Percentiles rank a stretch among this genome's conserved stretches.
Conservation (phyloP, 2,888 invertebrate species). For the Ryuthela nishihirai region DNA sequence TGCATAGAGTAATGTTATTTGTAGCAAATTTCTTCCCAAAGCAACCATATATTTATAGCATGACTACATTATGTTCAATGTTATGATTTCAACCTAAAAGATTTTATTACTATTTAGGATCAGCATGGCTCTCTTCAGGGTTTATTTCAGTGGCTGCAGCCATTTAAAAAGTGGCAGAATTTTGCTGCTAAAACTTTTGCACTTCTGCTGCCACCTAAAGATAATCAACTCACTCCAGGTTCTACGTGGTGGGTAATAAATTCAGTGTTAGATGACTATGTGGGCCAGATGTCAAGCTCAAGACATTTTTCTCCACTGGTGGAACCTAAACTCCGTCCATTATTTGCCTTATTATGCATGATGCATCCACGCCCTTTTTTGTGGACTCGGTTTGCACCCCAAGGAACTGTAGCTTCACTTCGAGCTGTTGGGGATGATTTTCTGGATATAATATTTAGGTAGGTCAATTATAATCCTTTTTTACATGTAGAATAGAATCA, state of each 20-base stretch:
- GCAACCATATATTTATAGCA: too few species aligned
- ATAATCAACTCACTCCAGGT: conserved; percentile 6
- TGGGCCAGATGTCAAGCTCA: conserved; percentile 8
- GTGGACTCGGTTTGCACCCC: conserved; percentile 33
- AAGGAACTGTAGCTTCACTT: conserved; percentile 31
- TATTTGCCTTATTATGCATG: conserved; percentile 36
- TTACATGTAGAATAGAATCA: not conserved
- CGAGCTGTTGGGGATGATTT: conserved; percentile 21
- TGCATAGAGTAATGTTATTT: too few species aligned
- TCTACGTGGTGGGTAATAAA: conserved; percentile 26
- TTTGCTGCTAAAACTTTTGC: conserved; percentile 29
- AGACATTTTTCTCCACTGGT: conserved; percentile 22
- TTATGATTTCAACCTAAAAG: too few species aligned
- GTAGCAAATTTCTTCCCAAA: too few species aligned
- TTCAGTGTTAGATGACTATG: conserved; percentile 1
- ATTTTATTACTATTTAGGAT: conserved; percentile 9
- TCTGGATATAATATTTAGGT: conserved; percentile 37
- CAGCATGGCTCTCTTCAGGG: conserved; percentile 9
- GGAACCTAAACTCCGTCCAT: conserved; percentile 1
- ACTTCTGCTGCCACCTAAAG: conserved; percentile 10
- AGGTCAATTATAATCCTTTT: not conserved
- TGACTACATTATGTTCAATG: too few species aligned
- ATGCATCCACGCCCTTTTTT: conserved; percentile 50
- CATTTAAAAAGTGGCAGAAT: conserved; percentile 8
- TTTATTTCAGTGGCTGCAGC: conserved; percentile 21